Evolutionary conservation across 2,888 invertebrate species (phyloP), one percentile per base, ranked within the genome.

Genomic region (Drosophila putrida): DNA sequence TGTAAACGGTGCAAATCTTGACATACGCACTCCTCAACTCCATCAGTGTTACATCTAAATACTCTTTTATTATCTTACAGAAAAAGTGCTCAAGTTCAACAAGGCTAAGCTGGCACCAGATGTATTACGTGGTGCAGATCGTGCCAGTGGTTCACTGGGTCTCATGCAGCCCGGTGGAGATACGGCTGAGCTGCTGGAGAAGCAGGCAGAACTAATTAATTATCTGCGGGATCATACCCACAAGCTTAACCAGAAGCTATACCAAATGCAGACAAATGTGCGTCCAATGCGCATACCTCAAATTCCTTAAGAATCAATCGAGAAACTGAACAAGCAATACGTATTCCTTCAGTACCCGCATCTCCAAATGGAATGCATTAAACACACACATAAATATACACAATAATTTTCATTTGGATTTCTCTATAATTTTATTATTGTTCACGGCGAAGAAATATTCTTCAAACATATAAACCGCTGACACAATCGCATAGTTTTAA

Each of bases 161-260:
- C 80, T 93, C 1, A 90, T 92, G 87, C 92, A 93, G 53, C 92
- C 92, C 1, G 94, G 94, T 10, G 93, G 93, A 62, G 93, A 93
- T 82, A 92, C 93, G 6, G 93, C 93, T 20, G 95, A 95, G 65
- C 93, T 95, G 55, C 92, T 95, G 49, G 95, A 95, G 83, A 95
- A 95, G 90, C 95, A 95, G 93, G 95, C 95, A 28, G 95, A 95
- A 91, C 92, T 95, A 8, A 96, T 96, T 74, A 93, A 94, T 84
- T 95, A 95, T 88, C 92, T 95, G 61, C 94, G 94, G 75, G 95
- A 95, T 85, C 95, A 95, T 76, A 95, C 95, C 81, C 94, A 94
- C 31, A 94, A 94, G 83, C 92, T 96, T 43, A 94, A 95, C 75
- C 94, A 95, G 78, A 95, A 94, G 89, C 92, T 96, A 79, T 94